Conservation (phyloP, 2,797 vertebrate genomes). For the Prionace glauca region DNA sequence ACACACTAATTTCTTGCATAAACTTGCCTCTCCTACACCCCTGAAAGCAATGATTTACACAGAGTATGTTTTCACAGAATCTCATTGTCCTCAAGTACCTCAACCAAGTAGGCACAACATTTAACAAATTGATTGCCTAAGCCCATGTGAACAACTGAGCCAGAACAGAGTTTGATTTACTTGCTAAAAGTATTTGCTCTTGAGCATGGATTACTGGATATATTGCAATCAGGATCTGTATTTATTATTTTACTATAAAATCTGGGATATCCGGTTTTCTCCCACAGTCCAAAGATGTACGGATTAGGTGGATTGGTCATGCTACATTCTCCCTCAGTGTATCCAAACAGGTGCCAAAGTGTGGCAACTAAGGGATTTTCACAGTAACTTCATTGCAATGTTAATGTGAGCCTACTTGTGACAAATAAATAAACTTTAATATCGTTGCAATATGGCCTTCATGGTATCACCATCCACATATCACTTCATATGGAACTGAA, state of each 20-base stretch:
- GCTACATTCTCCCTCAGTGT: background rate
- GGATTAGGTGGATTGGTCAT: too few species aligned
- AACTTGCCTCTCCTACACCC: background rate
- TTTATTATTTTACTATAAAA: background rate
- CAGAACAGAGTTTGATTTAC: background rate
- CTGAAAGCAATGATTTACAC: background rate
- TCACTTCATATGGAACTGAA: background rate
- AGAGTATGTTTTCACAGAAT: background rate
- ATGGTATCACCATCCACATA: background rate
- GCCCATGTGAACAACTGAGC: background rate
- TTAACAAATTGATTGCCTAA: background rate
- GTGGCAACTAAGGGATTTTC: too few species aligned
- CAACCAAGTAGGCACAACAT: background rate
- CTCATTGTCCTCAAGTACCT: background rate
- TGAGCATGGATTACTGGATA: background rate
- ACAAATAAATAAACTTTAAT: background rate
- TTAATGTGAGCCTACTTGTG: too few species aligned
- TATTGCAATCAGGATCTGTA: background rate
- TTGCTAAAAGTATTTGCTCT: background rate
- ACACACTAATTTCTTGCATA: too few species aligned
- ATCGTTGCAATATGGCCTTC: background rate
- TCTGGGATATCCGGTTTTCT: background rate
- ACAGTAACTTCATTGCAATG: too few species aligned
- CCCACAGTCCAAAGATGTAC: too few species aligned
- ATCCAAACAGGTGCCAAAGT: too few species aligned